A percentile compares a stretch with the other conserved stretches of the same genome.
Evolutionary conservation across 2,113 vertebrate species (phyloP).

Genomic region (Pedetes capensis): DNA sequence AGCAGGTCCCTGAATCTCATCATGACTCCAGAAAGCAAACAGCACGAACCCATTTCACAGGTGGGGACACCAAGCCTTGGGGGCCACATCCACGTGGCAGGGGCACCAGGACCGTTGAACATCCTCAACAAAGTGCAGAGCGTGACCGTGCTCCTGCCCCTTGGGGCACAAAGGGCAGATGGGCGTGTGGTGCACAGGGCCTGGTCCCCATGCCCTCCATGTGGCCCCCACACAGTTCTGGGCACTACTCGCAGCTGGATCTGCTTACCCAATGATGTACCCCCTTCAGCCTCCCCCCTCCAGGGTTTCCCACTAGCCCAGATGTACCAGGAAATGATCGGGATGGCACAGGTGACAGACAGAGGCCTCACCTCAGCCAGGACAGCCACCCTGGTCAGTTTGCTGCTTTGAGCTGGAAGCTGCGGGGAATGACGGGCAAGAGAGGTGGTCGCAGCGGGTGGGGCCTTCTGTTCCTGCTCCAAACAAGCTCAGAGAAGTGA

Average conservation of each 20-base stretch:
- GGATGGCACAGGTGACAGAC: not conserved
- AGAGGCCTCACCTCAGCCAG: not conserved
- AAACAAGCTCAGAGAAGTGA: not conserved
- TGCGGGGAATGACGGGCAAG: not conserved
- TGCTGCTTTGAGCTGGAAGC: not conserved
- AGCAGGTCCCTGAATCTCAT: not conserved
- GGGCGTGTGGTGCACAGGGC: not conserved
- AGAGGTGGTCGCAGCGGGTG: no score
- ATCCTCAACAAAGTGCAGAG: no score
- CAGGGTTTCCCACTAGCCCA: not conserved
- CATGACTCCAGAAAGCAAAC: no score
- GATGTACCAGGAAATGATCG: no score
- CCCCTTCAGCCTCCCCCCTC: not conserved
- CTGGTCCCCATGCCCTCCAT: fast-evolving
- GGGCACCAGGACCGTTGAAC: not conserved
- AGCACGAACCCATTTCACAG: not conserved
- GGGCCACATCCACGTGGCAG: not conserved
- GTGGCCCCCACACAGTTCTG: not conserved
- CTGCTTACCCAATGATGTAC: fast-evolving
- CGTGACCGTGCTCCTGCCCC: not conserved
- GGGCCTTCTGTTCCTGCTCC: not conserved
- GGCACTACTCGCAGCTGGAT: not conserved
- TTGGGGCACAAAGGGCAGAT: not conserved
- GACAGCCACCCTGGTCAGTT: not conserved
- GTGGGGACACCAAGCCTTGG: not conserved